Percentiles rank a stretch among this genome's conserved stretches.
Conservation (phyloP, 2,888 invertebrate species). For the Macaria notata region DNA sequence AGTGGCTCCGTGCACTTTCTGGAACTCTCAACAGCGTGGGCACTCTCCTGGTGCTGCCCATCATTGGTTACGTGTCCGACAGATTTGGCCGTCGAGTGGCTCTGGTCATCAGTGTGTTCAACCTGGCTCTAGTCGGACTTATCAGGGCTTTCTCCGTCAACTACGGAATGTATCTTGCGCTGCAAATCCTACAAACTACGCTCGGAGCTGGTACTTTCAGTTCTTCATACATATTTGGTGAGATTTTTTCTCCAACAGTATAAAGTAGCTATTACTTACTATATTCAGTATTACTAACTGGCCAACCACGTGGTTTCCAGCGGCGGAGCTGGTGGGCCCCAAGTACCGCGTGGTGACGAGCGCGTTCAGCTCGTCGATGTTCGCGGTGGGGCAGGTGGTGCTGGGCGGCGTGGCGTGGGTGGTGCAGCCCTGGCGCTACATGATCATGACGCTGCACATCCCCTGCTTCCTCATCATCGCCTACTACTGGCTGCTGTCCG, state of each 20-base stretch:
- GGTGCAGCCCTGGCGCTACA: slow-evolving; percentile 85
- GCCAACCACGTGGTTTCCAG: slow-evolving; percentile 55
- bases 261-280: too few relatives aligned
- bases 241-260: neutral
- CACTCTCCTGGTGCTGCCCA: slow-evolving; percentile 85
- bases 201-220: slow-evolving; percentile 79
- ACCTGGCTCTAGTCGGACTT: slow-evolving; percentile 71
- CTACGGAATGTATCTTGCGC: slow-evolving; percentile 76
- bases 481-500: slow-evolving; percentile 84
- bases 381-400: slow-evolving; percentile 86
- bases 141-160: slow-evolving; percentile 80
- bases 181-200: slow-evolving; percentile 80
- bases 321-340: slow-evolving; percentile 89
- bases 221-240: slow-evolving; percentile 72
- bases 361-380: slow-evolving; percentile 86
- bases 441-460: slow-evolving; percentile 85
- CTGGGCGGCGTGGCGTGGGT: slow-evolving; percentile 86
- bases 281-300: too few relatives aligned
- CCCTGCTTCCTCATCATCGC: slow-evolving; percentile 85
- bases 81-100: slow-evolving; percentile 79
- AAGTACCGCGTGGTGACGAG: slow-evolving; percentile 87
- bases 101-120: slow-evolving; percentile 69
- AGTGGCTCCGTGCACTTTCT: slow-evolving; percentile 87
- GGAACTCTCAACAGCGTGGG: slow-evolving; percentile 88
- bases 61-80: slow-evolving; percentile 87